These are phyloP conservation scores for Actinemys pallida DNA, from an alignment of 2,113 vertebrate species.

Conservation along the genomic window DNA sequence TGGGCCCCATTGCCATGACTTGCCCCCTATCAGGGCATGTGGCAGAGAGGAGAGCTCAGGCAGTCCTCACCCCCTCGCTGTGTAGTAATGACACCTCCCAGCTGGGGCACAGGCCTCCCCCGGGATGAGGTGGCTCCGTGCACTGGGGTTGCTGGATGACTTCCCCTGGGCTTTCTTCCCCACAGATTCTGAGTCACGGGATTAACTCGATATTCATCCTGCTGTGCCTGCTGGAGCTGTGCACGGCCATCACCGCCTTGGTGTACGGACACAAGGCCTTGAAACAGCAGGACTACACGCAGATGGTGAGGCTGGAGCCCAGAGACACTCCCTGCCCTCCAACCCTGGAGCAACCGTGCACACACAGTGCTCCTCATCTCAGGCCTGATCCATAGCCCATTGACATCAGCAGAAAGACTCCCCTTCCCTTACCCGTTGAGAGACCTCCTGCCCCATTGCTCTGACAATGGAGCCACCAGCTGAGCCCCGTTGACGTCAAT, in stretches of 20 bases:
- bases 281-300: neutral
- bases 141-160: neutral
- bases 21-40: neutral
- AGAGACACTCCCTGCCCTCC: neutral
- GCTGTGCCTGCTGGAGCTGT: constrained; percentile 50
- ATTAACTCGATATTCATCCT: neutral
- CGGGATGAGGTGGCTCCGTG: neutral
- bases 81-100: neutral
- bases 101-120: neutral
- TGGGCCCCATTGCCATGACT: neutral
- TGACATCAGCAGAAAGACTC: neutral
- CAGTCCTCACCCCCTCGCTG: neutral
- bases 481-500: neutral
- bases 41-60: neutral
- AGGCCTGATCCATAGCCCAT: neutral
- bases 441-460: neutral
- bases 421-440: neutral
- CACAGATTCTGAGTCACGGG: neutral
- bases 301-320: constrained; percentile 37
- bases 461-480: neutral
- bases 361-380: neutral
- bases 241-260: neutral
- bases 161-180: accelerated
- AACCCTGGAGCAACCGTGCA: neutral
- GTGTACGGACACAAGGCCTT: neutral